Evolutionary conservation across 2,888 invertebrate genomes (phyloP).

Genomic region (Drosophila formosana): DNA sequence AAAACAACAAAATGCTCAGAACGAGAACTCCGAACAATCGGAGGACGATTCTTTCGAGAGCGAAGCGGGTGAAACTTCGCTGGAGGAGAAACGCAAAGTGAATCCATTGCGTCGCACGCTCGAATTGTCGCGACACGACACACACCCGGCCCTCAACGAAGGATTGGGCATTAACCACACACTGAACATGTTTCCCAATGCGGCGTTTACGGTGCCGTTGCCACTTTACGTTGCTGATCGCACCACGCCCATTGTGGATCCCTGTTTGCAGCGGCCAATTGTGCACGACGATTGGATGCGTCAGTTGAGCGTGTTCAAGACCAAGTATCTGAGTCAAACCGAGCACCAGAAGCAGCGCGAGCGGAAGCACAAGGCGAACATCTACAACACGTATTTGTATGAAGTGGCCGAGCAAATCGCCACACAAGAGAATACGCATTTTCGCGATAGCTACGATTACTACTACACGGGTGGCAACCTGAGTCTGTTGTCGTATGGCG

Average conservation of each 20-base stretch:
- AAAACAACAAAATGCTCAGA: background rate
- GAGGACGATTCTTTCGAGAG: background rate
- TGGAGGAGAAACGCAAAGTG: background rate
- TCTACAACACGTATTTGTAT: slow-evolving; percentile 42
- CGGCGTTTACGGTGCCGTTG: slow-evolving; percentile 45
- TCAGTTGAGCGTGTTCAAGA: background rate
- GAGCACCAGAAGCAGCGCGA: slow-evolving; percentile 42
- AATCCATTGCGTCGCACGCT: slow-evolving; percentile 15
- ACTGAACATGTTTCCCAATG: slow-evolving; percentile 43
- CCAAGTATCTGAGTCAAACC: slow-evolving; percentile 9
- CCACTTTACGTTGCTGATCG: slow-evolving; percentile 50
- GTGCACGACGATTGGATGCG: slow-evolving; percentile 44
- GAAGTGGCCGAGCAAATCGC: slow-evolving; percentile 64
- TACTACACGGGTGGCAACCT: slow-evolving; percentile 84
- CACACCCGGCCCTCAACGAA: slow-evolving; percentile 34
- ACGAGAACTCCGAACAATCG: background rate
- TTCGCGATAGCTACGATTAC: slow-evolving; percentile 82
- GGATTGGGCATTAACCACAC: slow-evolving; percentile 33
- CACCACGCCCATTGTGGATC: slow-evolving; percentile 53
- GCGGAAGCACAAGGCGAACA: slow-evolving; percentile 20
- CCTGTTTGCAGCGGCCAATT: slow-evolving; percentile 39
- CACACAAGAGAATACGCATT: slow-evolving; percentile 66
- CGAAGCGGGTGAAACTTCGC: background rate
- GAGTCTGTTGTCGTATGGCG: slow-evolving; percentile 38
- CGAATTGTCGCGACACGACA: slow-evolving; percentile 42